Evolutionary conservation across 2,888 invertebrate species (phyloP).

Genomic region (Monopis laevigella): DNA sequence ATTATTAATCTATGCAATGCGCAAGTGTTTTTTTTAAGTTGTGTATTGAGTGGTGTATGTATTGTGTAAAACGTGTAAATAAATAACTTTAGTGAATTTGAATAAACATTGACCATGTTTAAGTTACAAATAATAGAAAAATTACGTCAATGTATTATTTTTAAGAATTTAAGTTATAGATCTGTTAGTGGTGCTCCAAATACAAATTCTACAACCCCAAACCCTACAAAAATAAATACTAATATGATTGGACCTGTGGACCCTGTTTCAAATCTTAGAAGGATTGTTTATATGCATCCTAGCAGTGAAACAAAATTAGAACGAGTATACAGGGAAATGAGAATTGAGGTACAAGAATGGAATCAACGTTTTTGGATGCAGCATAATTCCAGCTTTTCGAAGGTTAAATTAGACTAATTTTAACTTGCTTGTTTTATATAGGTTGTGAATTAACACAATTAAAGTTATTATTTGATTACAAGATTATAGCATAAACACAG

Average conservation of each 20-base stretch:
- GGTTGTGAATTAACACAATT: too few species aligned
- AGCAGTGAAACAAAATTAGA: conserved; percentile 74
- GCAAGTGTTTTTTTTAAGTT: too few species aligned
- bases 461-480: too few species aligned
- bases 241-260: conserved; percentile 86
- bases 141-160: not conserved
- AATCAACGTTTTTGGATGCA: conserved; percentile 85
- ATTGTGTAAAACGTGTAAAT: too few species aligned
- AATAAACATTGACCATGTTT: too few species aligned
- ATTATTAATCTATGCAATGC: too few species aligned
- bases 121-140: not conserved
- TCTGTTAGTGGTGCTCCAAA: not conserved
- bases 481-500: too few species aligned
- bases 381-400: conserved; percentile 81
- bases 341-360: conserved; percentile 80
- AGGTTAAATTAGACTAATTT: too few species aligned
- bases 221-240: conserved; percentile 42
- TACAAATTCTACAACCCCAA: conserved; percentile 25
- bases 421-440: too few species aligned
- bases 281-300: conserved; percentile 71
- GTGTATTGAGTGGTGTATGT: too few species aligned
- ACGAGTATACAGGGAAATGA: conserved; percentile 68
- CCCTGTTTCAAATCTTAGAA: conserved; percentile 80
- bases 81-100: too few species aligned
- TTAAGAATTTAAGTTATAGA: too few species aligned